These are phyloP conservation scores for Acleris sparsana DNA, from an alignment of 2,888 invertebrate species.

Conservation along the genomic window DNA sequence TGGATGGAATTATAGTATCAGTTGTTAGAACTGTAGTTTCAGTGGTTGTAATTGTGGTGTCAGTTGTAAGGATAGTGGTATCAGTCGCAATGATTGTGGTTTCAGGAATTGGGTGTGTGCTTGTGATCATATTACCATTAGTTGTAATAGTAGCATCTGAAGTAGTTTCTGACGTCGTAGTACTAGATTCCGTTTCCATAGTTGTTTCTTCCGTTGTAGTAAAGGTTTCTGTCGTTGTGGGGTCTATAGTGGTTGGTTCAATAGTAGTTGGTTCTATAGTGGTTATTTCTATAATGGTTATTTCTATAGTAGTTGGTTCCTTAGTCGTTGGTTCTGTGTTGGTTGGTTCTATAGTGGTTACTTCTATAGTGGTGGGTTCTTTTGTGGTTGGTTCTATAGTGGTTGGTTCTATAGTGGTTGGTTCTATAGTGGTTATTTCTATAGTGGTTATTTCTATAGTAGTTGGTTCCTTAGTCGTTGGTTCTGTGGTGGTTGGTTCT, in stretches of 20 bases:
- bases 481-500: neutral
- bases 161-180: slow-evolving; percentile 4
- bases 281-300: neutral
- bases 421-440: slow-evolving; percentile 11
- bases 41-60: neutral
- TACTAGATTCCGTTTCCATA: neutral
- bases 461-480: neutral
- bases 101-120: neutral
- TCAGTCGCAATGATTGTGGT: neutral
- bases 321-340: neutral
- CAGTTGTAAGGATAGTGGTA: slow-evolving; percentile 1
- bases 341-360: slow-evolving; percentile 28
- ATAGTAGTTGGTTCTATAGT: neutral
- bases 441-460: slow-evolving; percentile 14
- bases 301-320: neutral
- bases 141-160: neutral
- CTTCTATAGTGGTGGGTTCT: neutral
- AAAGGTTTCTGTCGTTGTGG: slow-evolving; percentile 1
- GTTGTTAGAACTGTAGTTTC: slow-evolving; percentile 2
- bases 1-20: slow-evolving; percentile 4
- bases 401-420: neutral
- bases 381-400: neutral
- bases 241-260: slow-evolving; percentile 24
- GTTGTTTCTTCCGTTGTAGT: neutral
- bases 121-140: slow-evolving; percentile 1